These are phyloP conservation scores for Cyclophora punctaria DNA, from an alignment of 2,888 invertebrate genomes.

Conservation along the genomic window DNA sequence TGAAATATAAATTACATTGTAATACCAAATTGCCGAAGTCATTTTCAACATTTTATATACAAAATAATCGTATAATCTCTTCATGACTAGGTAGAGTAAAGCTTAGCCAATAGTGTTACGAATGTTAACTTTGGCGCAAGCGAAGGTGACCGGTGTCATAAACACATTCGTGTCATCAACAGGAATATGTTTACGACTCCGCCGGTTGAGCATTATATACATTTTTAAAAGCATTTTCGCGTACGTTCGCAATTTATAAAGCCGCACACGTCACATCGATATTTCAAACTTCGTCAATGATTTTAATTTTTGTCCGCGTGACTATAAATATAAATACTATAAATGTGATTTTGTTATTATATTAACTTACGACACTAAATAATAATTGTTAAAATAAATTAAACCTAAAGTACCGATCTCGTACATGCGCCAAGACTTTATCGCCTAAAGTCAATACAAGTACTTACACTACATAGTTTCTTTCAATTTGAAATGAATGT, in stretches of 20 bases:
- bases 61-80: constrained; percentile 60
- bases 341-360: constrained; percentile 33
- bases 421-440: constrained; percentile 72
- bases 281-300: constrained; percentile 20
- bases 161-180: constrained; percentile 13
- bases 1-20: constrained; percentile 44
- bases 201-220: constrained; percentile 45
- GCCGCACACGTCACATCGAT: constrained; percentile 45
- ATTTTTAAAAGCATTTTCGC: constrained; percentile 46
- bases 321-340: constrained; percentile 18
- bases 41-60: constrained; percentile 63
- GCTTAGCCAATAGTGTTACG: constrained; percentile 46
- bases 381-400: constrained; percentile 60
- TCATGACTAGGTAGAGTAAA: constrained; percentile 59
- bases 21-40: constrained; percentile 40
- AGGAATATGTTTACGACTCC: constrained; percentile 21
- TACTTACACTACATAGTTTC: constrained; percentile 46
- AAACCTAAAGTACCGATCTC: constrained; percentile 45
- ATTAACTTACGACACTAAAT: constrained; percentile 51
- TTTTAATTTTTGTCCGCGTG: constrained; percentile 14
- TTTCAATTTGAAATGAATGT: constrained; percentile 23
- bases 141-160: constrained; percentile 26
- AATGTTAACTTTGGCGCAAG: constrained; percentile 33
- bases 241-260: constrained; percentile 43
- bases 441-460: constrained; percentile 69